These are phyloP conservation scores for Lepidurus packardi DNA, from an alignment of 1,140 invertebrate species.

Conservation along the genomic window DNA sequence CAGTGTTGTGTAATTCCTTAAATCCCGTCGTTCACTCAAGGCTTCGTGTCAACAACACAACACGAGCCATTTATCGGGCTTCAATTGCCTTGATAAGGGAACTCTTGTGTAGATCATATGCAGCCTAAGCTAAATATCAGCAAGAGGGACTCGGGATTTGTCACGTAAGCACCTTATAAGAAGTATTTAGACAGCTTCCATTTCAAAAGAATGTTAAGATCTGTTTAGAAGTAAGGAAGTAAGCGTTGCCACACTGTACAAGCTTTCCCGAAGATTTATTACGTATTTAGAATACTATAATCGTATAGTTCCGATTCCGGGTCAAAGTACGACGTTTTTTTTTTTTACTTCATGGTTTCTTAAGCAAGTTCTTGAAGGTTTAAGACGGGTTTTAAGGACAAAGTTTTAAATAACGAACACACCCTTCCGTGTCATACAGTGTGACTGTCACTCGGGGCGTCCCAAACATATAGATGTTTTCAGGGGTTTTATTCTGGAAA, in stretches of 20 bases:
- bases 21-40: not conserved
- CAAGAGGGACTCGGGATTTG: not conserved
- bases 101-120: not conserved
- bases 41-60: not conserved
- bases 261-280: not conserved
- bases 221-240: too few species aligned
- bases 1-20: not conserved
- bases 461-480: not conserved
- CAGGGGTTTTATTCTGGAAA: too few species aligned
- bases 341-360: not conserved
- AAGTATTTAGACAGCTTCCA: too few species aligned
- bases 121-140: not conserved
- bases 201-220: too few species aligned
- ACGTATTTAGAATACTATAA: not conserved
- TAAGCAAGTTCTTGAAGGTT: not conserved
- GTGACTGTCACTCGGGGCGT: not conserved
- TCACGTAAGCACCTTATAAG: not conserved
- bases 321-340: not conserved
- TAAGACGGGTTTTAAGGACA: not conserved
- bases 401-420: not conserved
- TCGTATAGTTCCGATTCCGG: not conserved
- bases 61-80: slow-evolving; percentile 2
- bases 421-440: not conserved
- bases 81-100: not conserved
- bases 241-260: too few species aligned